Conservation (phyloP, 1,140 invertebrate genomes). For the Sitodiplosis mosellana region DNA sequence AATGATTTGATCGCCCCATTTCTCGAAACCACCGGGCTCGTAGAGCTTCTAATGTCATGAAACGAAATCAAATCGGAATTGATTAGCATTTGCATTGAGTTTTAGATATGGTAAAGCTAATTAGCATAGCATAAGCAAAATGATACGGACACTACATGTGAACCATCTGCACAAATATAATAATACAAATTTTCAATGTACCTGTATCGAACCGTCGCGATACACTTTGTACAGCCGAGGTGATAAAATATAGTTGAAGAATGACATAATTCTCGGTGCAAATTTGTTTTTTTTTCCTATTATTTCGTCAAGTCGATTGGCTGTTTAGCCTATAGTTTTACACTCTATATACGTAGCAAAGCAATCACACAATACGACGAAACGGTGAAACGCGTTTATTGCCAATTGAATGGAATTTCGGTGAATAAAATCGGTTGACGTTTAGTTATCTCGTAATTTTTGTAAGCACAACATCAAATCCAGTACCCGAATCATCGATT, state of each 20-base stretch:
- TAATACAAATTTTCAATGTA: background rate
- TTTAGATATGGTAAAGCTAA: background rate
- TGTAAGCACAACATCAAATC: no score
- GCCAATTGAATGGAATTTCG: no score
- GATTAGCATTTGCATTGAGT: background rate
- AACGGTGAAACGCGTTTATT: no score
- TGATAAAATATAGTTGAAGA: constrained; percentile 34
- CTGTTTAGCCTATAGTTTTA: background rate
- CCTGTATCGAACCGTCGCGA: constrained; percentile 11
- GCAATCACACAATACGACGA: no score
- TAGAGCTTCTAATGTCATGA: constrained; percentile 36
- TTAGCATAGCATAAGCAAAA: background rate
- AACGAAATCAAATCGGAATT: background rate
- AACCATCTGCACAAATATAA: background rate
- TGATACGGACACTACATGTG: background rate
- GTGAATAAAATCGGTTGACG: no score
- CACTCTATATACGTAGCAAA: no score
- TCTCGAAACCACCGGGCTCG: constrained; percentile 41
- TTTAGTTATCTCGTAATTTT: no score
- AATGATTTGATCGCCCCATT: constrained; percentile 51
- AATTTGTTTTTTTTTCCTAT: background rate
- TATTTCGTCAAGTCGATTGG: no score
- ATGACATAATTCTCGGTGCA: constrained; percentile 15
- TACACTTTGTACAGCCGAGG: constrained; percentile 46
- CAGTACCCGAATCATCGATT: no score